A percentile compares a stretch with the other conserved stretches of the same genome.
These are phyloP conservation scores for Drosophila mimica DNA, from an alignment of 2,888 invertebrate species.

Conservation along the genomic window DNA sequence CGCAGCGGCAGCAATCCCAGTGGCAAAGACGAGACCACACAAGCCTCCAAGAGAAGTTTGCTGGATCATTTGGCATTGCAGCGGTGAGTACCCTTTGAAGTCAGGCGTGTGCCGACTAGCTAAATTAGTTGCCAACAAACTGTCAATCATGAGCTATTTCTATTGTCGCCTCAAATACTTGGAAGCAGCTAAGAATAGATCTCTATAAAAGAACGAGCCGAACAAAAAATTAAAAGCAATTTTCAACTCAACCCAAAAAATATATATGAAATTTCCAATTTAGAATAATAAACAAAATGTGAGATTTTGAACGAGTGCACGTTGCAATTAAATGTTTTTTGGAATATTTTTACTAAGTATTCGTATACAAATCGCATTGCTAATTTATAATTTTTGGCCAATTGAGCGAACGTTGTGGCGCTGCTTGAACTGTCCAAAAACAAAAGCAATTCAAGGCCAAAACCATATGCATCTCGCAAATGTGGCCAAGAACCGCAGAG, in stretches of 20 bases:
- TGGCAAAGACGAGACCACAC: slow-evolving; percentile 70
- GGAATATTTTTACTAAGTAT: slow-evolving; percentile 6
- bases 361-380: slow-evolving; percentile 35
- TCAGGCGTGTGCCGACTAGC: slow-evolving; percentile 5
- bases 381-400: slow-evolving; percentile 15
- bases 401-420: slow-evolving; percentile 26
- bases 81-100: slow-evolving; percentile 70
- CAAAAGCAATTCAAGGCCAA: slow-evolving; percentile 63
- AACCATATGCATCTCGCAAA: slow-evolving; percentile 59
- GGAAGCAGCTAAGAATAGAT: slow-evolving; percentile 27
- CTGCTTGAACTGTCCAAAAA: slow-evolving; percentile 49
- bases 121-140: slow-evolving; percentile 2
- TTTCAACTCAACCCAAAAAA: slow-evolving; percentile 4
- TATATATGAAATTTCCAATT: slow-evolving; percentile 8
- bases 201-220: neutral
- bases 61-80: slow-evolving; percentile 70
- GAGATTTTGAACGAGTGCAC: slow-evolving; percentile 39
- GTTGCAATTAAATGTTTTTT: slow-evolving; percentile 44
- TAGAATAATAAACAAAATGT: slow-evolving; percentile 14
- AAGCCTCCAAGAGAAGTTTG: slow-evolving; percentile 66
- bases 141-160: slow-evolving; percentile 33
- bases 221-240: slow-evolving; percentile 2
- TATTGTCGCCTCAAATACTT: slow-evolving; percentile 7
- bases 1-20: slow-evolving; percentile 69
- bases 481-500: slow-evolving; percentile 61